Base-by-base conservation (phyloP, 37 sponge, comb jelly and placozoan genomes). In the Ephydatia muelleri region DNA sequence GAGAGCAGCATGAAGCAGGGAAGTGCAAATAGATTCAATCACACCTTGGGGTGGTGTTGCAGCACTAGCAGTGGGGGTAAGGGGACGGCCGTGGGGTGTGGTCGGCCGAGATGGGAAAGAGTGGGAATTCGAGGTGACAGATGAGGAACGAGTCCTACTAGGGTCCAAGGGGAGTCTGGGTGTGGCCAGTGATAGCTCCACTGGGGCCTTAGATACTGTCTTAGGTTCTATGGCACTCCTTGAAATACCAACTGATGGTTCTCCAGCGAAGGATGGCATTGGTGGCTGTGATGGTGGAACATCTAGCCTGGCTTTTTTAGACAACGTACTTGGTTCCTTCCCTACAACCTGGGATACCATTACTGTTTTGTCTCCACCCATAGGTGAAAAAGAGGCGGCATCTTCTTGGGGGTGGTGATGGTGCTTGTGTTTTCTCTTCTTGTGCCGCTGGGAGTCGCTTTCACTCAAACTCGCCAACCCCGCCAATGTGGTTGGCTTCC, bases 371-470 rank as follows among this genome's bases (percentile, higher is more conserved):
- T 11, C 16, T 21, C 57, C 57, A 14, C 19, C 12, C 1, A 11
- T 5, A 14, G 57, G 57, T 14, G 57, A 57, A 43, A 11, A 43
- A 11, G 57, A 14, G 16, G 6, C 57, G 16, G 6, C 57, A 57
- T 57, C 12, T 14, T 72, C 73, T 21, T 35, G 31, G 34, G n/a
- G n/a, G n/a, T 72, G 73, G 1, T 32, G 34, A 38, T 31, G 36
- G 37, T 19, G 21, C 48, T 76, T 76, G 77, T 76, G 77, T 14
- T 76, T 36, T 11, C 25, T 76, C 12, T 28, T 76, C 37, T 76
- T 76, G 3, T 76, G 77, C 77, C 38, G 33, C 19, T 76, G 35
- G 47, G 37, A 11, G 31, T 43, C 38, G 11, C 77, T 43, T 26
- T 40, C 38, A 40, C 12, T 13, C 28, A 38, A 35, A 27, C 77